Percentiles rank a stretch among this genome's conserved stretches.
Conservation (phyloP, 1,140 invertebrate genomes). For the Melanaphis sacchari region DNA sequence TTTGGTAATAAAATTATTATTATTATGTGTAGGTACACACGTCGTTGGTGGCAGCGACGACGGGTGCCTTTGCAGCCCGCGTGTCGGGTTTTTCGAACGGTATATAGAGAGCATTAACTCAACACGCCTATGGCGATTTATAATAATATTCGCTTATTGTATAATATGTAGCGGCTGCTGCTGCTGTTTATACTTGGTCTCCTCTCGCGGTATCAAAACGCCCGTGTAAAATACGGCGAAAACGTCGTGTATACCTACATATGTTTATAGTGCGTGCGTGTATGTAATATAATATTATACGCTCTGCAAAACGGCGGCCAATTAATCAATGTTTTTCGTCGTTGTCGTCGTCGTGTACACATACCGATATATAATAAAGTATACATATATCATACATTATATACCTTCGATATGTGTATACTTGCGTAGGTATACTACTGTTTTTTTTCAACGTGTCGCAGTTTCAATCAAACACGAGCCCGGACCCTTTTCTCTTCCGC, state of each 20-base stretch:
- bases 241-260: constrained; percentile 7
- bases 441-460: constrained; percentile 3
- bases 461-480: constrained; percentile 17
- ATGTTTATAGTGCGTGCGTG: not conserved
- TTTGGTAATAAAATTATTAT: constrained; percentile 12
- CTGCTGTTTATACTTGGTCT: not conserved
- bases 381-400: not conserved
- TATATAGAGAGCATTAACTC: constrained; percentile 34
- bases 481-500: not conserved
- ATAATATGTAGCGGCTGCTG: not conserved
- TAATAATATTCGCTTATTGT: constrained; percentile 34
- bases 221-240: constrained; percentile 29
- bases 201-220: constrained; percentile 15
- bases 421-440: not conserved
- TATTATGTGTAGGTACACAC: not conserved
- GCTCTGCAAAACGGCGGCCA: constrained; percentile 26
- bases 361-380: not conserved
- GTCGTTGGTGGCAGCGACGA: not conserved
- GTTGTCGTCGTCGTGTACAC: not conserved
- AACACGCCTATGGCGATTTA: constrained; percentile 42
- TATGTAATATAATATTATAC: not conserved
- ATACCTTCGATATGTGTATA: not conserved
- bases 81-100: constrained; percentile 2
- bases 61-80: not conserved
- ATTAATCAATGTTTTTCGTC: constrained; percentile 22